Percentiles rank a stretch among this genome's conserved stretches.
Evolutionary conservation across 2,888 invertebrate species (phyloP).

Genomic region (Cylindroiulus punctatus): DNA sequence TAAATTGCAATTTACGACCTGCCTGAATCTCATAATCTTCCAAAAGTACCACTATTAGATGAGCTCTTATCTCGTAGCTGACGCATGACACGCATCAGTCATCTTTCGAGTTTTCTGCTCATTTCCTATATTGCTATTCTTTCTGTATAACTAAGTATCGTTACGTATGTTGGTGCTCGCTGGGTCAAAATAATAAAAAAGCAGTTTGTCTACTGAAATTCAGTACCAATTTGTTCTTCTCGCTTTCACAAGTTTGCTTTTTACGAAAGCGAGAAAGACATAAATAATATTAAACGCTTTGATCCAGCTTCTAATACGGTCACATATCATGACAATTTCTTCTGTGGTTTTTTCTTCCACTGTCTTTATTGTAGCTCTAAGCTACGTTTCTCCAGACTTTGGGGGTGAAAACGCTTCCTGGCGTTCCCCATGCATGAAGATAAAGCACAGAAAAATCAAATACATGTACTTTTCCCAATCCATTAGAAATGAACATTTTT

Average conservation of each 20-base stretch:
- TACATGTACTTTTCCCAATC: not conserved
- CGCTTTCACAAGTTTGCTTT: constrained; percentile 12
- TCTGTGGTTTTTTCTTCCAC: not conserved
- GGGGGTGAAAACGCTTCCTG: not conserved
- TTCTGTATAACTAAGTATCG: not conserved
- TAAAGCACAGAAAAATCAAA: not conserved
- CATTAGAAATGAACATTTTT: not conserved
- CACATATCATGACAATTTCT: not conserved
- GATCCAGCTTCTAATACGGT: constrained; percentile 8
- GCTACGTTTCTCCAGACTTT: not conserved
- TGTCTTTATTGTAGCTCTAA: not conserved
- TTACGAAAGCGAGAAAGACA: not conserved
- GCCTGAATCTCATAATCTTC: constrained; percentile 40
- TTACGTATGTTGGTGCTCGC: not conserved
- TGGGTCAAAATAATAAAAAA: not conserved
- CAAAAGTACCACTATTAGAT: not conserved
- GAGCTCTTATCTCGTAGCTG: not conserved
- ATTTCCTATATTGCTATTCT: not conserved
- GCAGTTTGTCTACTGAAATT: not conserved
- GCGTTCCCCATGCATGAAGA: not conserved
- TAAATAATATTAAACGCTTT: not conserved
- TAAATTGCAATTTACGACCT: constrained; percentile 39
- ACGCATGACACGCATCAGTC: not conserved
- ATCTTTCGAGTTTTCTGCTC: not conserved
- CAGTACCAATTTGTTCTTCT: constrained; percentile 15